Conservation (phyloP, 1,140 invertebrate genomes). For the Caenorhabditis inopinata region DNA sequence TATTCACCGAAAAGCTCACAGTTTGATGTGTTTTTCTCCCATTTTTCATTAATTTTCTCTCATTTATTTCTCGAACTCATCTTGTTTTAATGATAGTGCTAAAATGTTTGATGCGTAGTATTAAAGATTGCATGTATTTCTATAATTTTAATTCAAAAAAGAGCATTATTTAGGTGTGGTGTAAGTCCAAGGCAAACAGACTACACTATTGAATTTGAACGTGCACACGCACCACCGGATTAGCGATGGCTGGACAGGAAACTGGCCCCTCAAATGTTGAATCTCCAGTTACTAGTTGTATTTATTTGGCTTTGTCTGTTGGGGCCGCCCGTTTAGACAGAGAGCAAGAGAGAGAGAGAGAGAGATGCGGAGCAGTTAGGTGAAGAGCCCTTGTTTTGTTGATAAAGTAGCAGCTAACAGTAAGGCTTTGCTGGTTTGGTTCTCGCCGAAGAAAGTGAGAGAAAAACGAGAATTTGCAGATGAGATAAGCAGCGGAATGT, state of each 20-base stretch:
- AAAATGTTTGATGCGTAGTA: no score
- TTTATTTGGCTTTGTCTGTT: not conserved
- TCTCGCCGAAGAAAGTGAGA: not conserved
- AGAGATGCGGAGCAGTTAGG: not conserved
- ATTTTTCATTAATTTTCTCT: not conserved
- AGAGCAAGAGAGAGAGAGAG: not conserved
- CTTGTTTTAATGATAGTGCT: no score
- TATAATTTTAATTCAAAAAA: not conserved
- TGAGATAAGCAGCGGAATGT: not conserved
- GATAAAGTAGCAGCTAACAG: not conserved
- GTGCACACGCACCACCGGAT: not conserved
- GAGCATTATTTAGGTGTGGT: no score
- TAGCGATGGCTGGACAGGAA: not conserved
- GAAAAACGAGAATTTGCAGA: not conserved
- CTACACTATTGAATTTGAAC: not conserved
- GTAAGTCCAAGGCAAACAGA: not conserved
- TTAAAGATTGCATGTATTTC: no score
- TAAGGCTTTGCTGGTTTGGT: not conserved
- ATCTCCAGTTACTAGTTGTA: conserved; percentile 23
- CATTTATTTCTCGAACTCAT: no score
- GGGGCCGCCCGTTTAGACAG: not conserved
- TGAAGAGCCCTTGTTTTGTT: not conserved
- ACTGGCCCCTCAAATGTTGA: not conserved
- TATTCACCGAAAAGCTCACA: conserved; percentile 38
- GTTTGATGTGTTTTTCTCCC: not conserved